Evolutionary conservation across 2,113 vertebrate species (phyloP).

Genomic region (Seriola rivoliana): DNA sequence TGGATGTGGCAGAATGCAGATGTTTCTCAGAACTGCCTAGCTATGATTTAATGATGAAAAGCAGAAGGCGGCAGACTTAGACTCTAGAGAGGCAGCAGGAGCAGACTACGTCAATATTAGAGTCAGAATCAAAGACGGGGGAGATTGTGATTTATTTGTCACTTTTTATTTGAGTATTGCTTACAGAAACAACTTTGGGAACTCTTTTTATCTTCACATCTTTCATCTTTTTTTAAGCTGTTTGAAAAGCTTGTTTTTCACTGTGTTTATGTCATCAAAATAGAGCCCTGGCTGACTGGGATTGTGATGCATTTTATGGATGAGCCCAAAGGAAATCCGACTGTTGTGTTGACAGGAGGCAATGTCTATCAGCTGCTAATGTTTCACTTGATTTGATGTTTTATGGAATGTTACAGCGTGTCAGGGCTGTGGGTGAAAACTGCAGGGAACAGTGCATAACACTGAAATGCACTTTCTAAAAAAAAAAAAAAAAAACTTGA

Average conservation of each 20-base stretch:
- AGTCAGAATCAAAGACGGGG: conserved; percentile 70
- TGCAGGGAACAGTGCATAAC: conserved; percentile 32
- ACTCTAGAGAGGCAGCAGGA: conserved; percentile 68
- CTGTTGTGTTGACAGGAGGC: conserved; percentile 60
- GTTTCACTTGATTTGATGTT: conserved; percentile 64
- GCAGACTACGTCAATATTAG: conserved; percentile 72
- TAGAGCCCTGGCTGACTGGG: conserved; percentile 54
- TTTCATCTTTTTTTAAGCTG: conserved; percentile 72
- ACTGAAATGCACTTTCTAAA: conserved; percentile 11
- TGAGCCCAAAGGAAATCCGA: conserved; percentile 64
- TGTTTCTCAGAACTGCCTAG: conserved; percentile 65
- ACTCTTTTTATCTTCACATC: conserved; percentile 62
- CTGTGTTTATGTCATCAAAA: conserved; percentile 66
- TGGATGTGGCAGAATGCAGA: conserved; percentile 76
- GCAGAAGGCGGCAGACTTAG: conserved; percentile 63
- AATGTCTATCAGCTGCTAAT: conserved; percentile 59
- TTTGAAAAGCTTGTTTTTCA: conserved; percentile 63
- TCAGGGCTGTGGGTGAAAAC: conserved; percentile 41
- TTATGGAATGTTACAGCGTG: conserved; percentile 57
- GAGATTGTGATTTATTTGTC: conserved; percentile 77
- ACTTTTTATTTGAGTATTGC: conserved; percentile 71
- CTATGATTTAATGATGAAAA: conserved; percentile 80
- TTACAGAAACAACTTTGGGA: conserved; percentile 63
- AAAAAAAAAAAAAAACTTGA: not conserved
- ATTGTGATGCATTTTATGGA: conserved; percentile 56